These are phyloP conservation scores for Ethmia dodecea DNA, from an alignment of 2,888 invertebrate genomes.

Conservation along the genomic window DNA sequence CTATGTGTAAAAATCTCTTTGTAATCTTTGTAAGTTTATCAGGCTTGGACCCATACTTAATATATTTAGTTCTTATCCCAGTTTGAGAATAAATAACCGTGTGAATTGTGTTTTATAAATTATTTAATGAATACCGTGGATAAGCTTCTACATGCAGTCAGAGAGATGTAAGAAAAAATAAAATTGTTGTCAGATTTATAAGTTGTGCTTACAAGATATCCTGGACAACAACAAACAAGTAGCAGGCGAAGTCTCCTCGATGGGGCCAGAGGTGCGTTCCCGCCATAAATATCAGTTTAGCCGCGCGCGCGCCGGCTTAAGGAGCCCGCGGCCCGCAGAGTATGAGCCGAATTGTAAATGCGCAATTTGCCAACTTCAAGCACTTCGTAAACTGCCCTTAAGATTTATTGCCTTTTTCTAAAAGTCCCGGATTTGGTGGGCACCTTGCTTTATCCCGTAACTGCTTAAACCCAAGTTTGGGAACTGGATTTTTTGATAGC, in stretches of 20 bases:
- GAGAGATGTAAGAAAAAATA: too few species aligned
- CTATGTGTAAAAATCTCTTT: too few species aligned
- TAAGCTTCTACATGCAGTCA: too few species aligned
- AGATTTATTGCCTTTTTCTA: slow-evolving; percentile 41
- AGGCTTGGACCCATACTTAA: too few species aligned
- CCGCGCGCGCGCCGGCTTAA: slow-evolving; percentile 25
- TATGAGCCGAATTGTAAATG: slow-evolving; percentile 63
- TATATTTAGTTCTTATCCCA: too few species aligned
- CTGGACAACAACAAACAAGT: slow-evolving; percentile 1
- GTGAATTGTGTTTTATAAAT: too few species aligned
- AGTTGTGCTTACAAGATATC: background rate
- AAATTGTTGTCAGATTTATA: too few species aligned
- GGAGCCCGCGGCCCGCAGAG: slow-evolving; percentile 22
- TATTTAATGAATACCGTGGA: too few species aligned
- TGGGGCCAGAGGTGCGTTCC: slow-evolving; percentile 54
- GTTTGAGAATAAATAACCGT: too few species aligned
- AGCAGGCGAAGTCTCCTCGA: slow-evolving; percentile 2
- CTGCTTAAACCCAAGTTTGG: background rate
- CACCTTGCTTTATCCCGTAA: slow-evolving; percentile 43
- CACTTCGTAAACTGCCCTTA: slow-evolving; percentile 24
- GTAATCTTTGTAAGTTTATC: too few species aligned
- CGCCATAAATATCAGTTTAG: slow-evolving; percentile 65
- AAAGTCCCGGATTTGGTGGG: slow-evolving; percentile 34
- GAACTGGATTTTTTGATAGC: background rate
- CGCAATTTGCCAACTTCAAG: slow-evolving; percentile 51